A percentile compares a stretch with the other conserved stretches of the same genome.
phyloP scores from a whole-genome alignment of 2,888 invertebrate species.

The Morpho helenor region DNA sequence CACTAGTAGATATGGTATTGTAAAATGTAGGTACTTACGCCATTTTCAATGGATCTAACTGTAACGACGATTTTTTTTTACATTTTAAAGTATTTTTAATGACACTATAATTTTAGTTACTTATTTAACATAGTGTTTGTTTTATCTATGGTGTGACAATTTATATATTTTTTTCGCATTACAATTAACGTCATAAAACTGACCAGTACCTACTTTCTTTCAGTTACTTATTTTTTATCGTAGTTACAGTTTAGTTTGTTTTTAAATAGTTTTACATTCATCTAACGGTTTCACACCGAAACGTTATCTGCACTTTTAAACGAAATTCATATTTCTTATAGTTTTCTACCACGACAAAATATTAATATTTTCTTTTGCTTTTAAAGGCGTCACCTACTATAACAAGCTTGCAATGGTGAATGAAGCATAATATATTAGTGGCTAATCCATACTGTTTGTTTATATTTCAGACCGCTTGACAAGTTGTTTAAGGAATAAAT shows the following conservation, averaged over 20 bases:
- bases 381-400: no score
- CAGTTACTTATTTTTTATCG: no score
- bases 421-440: no score
- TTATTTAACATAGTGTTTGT: neutral
- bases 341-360: no score
- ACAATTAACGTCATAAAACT: no score
- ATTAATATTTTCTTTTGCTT: no score
- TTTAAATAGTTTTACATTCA: neutral
- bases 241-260: neutral
- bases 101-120: neutral
- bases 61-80: conserved; percentile 4
- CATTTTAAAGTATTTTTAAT: conserved; percentile 9
- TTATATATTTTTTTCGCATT: neutral
- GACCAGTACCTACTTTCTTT: neutral
- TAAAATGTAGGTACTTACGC: conserved; percentile 37
- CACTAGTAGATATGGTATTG: neutral
- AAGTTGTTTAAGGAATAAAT: no score
- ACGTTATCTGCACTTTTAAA: neutral
- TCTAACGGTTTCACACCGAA: no score
- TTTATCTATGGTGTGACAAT: neutral
- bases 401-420: no score
- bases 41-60: conserved; percentile 28
- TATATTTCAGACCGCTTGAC: no score
- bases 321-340: no score
- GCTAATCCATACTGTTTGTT: no score